phyloP scores from a whole-genome alignment of 2,888 invertebrate genomes.

The Neoscelio sp. region DNA sequence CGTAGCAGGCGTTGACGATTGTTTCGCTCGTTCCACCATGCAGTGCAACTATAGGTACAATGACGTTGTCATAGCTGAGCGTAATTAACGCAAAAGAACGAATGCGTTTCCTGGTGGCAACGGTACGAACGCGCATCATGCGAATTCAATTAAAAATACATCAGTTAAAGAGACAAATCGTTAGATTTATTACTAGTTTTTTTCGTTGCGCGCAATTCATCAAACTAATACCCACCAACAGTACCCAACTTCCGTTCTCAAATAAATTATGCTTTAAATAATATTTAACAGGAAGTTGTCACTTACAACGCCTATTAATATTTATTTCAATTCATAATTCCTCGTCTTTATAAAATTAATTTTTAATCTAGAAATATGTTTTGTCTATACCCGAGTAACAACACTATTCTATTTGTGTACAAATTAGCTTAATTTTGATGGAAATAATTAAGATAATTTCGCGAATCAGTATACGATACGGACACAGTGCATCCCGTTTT shows the following conservation, averaged over 20 bases:
- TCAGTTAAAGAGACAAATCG: conserved; percentile 52
- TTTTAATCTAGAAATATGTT: not conserved
- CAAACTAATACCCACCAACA: conserved; percentile 16
- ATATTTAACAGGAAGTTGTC: too few species aligned
- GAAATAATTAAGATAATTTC: conserved; percentile 30
- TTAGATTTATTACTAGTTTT: conserved; percentile 45
- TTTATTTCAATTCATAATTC: not conserved
- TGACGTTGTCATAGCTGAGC: conserved; percentile 55
- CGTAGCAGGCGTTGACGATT: conserved; percentile 64
- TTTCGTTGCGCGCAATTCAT: conserved; percentile 5
- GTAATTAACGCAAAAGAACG: conserved; percentile 63
- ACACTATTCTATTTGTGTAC: not conserved
- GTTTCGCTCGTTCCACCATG: conserved; percentile 61
- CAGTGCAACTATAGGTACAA: conserved; percentile 51
- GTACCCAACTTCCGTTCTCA: conserved; percentile 17
- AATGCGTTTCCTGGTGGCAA: conserved; percentile 53
- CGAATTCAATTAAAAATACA: conserved; percentile 62
- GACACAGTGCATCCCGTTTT: conserved; percentile 46
- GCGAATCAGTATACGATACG: conserved; percentile 33
- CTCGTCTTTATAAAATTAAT: too few species aligned
- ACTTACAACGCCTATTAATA: too few species aligned
- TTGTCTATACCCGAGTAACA: too few species aligned
- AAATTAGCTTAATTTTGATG: conserved; percentile 4
- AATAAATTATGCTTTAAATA: conserved; percentile 4
- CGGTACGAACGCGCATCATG: conserved; percentile 46